Evolutionary conservation across 2,888 invertebrate genomes (phyloP), one percentile per base, ranked within the genome.

Genomic region (Taphrorychus bicolor): DNA sequence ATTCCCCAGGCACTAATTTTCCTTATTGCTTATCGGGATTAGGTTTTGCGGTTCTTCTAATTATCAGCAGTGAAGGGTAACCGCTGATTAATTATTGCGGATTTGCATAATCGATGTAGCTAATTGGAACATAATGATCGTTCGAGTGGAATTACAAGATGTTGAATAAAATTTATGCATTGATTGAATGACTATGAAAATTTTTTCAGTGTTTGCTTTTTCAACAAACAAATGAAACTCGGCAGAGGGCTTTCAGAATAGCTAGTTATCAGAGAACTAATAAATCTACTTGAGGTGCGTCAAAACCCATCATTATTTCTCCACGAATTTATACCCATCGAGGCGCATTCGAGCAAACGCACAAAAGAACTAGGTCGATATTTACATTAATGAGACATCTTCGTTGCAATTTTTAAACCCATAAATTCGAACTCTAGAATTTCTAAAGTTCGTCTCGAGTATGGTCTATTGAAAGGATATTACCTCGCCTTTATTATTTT

Each of bases 1-100:
- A 21, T 21, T 7, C 22, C 21, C 14, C 9, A 18, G 9, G n/a
- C 18, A 21, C 19, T 14, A 51, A 51, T 51, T 51, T 51, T 51
- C 51, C 51, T 51, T 51, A 18, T 51, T 21, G 51, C 22, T 51
- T 51, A 51, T 19, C 21, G 51, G 51, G 51, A 51, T 51, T 51
- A 51, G 51, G 22, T 11, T 51, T 51, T 51, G 51, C 22, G 18
- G 51, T 51, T 21, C 21, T 51, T 51, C 51, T 51, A 51, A 51
- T 18, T 22, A 22, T 18, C 51, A 51, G 14, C 21, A 9, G 18
- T 16, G 21, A 19, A 19, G 21, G 21, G n/a, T 3, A 19, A n/a
- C 19, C 51, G 11, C 51, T 22, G 22, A 51, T 51, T 51, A 51
- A 22, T 51, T 19, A 51, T 51, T 9, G 14, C 14, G 21, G 18